phyloP scores from a whole-genome alignment of 2,797 vertebrate genomes.

The Labeo calbasu region DNA sequence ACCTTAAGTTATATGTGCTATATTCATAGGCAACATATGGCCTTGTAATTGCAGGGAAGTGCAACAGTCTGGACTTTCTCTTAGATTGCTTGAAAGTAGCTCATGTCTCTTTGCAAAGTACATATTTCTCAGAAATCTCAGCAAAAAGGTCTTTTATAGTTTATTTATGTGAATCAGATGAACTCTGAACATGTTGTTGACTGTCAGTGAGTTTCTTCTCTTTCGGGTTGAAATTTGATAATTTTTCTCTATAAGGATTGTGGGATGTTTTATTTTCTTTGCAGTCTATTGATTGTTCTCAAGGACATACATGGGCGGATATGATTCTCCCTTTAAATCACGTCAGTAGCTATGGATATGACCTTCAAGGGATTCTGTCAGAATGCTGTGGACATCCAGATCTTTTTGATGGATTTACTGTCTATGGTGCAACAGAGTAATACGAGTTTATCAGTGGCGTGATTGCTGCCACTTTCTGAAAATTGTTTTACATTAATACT shows the following conservation, averaged over 20 bases:
- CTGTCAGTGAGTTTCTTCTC: neutral
- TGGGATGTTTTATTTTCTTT: neutral
- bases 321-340: conserved; percentile 41
- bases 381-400: conserved; percentile 20
- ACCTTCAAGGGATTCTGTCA: conserved; percentile 21
- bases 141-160: neutral
- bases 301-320: conserved; percentile 32
- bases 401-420: neutral
- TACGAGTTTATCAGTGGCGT: neutral
- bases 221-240: neutral
- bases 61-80: conserved; percentile 16
- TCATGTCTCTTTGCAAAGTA: neutral
- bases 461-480: conserved; percentile 6
- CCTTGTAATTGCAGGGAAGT: conserved; percentile 29
- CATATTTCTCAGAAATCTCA: neutral
- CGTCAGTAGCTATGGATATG: conserved; percentile 29
- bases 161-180: neutral
- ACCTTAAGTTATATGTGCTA: neutral
- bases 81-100: conserved; percentile 3
- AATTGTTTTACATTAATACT: neutral
- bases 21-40: neutral
- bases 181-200: neutral
- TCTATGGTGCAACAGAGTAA: neutral
- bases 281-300: conserved; percentile 32
- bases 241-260: conserved; percentile 22